Evolutionary conservation across 2,797 vertebrate species (phyloP).

Genomic region (Sebastes steindachneri): DNA sequence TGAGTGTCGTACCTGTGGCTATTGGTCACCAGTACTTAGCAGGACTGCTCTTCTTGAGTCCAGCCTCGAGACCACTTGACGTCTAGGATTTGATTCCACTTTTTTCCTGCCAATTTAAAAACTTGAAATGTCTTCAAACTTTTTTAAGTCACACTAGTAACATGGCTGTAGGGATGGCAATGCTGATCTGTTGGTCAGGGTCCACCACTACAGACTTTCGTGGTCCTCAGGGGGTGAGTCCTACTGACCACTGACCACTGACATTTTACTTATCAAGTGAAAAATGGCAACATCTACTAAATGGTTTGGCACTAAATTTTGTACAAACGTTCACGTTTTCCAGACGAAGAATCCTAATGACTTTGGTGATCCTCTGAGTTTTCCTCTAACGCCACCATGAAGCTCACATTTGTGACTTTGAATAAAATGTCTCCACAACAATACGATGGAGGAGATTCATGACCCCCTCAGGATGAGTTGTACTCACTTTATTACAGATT

Average conservation of each 20-base stretch:
- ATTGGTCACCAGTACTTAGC: not conserved
- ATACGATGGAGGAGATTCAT: no score
- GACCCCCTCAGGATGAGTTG: no score
- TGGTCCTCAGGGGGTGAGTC: not conserved
- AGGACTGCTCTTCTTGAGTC: not conserved
- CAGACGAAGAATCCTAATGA: accelerated
- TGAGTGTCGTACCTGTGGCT: slow-evolving; percentile 11
- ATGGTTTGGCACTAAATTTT: not conserved
- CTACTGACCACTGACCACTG: not conserved
- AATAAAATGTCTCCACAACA: no score
- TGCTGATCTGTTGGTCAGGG: no score
- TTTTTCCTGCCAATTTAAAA: not conserved
- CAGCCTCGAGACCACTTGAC: not conserved
- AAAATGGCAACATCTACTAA: not conserved
- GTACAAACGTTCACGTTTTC: not conserved
- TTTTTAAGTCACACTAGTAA: not conserved
- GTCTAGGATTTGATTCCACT: not conserved
- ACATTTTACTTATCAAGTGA: not conserved
- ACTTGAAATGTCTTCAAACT: not conserved
- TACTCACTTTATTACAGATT: no score
- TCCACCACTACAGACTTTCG: not conserved
- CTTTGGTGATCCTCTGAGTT: no score
- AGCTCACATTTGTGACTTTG: no score
- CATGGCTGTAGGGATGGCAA: not conserved
- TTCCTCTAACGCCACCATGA: no score